Evolutionary conservation across 2,797 vertebrate species (phyloP), one percentile per base, ranked within the genome.

Genomic region (Manis javanica): DNA sequence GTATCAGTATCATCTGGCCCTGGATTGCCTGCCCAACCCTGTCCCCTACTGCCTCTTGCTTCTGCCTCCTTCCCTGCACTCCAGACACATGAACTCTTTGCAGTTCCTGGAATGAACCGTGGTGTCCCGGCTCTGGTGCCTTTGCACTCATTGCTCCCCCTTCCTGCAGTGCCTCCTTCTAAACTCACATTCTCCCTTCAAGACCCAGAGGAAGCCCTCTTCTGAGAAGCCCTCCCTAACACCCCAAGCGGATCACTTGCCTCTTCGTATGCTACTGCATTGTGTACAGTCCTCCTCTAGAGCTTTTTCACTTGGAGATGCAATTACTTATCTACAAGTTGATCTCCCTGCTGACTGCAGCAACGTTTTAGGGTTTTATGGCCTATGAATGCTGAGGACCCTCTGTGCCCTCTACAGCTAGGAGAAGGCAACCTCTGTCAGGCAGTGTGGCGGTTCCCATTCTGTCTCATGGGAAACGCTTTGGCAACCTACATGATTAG

Each of bases 41-140:
- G 0, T 7, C 1, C 26, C 13, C 46, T 21, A 6, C 1, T 39
- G 6, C 49, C 69, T 57, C 42, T 83, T 24, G 0, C 19, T 37
- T 64, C 31, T 2, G 49, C 16, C 51, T n/a, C 46, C 37, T 13
- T 34, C 72, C 72, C 0, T 51, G 15, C 23, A 15, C 12, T 49
- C 19, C 49, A 68, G 39, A 24, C 37, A 51, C 23, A n/a, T 3
- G n/a, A 51, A 24, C 2, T 26, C 24, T 63, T 59, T 3, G 5
- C 26, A n/a, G 34, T 51, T 39, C 39, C 79, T 61, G 34, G 21
- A 51, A 74, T 29, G 26, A 79, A 42, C 69, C 16, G 3, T 0
- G 37, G 15, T 26, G n/a, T 31, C 57, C 42, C 15, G 49, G 2
- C 66, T n/a, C 69, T 1, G 18, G 37, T 74, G 42, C 37, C 39